These are phyloP conservation scores for Melanerpes formicivorus DNA, from an alignment of 2,113 vertebrate species.

Conservation along the genomic window DNA sequence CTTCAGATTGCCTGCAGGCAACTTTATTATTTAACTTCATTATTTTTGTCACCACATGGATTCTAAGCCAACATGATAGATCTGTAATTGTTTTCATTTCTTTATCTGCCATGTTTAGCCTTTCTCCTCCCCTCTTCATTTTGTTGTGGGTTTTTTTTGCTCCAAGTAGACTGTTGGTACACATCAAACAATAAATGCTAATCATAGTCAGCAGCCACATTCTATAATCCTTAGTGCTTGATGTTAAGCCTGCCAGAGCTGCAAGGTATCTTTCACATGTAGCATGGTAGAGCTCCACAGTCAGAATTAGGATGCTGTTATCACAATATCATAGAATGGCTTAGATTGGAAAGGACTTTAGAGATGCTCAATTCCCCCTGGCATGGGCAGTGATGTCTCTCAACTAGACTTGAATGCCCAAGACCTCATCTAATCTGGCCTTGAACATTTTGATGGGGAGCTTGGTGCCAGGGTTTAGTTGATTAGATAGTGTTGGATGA, in stretches of 20 bases:
- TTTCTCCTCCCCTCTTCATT: neutral
- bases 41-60: slow-evolving; percentile 34
- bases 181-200: slow-evolving; percentile 23
- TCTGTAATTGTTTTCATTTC: slow-evolving; percentile 46
- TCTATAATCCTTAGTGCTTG: neutral
- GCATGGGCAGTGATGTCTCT: too few relatives aligned
- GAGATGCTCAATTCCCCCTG: too few relatives aligned
- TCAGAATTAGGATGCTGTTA: neutral
- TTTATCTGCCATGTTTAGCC: neutral
- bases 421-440: too few relatives aligned
- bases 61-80: slow-evolving; percentile 28
- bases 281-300: neutral
- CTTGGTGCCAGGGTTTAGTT: too few relatives aligned
- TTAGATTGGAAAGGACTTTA: too few relatives aligned
- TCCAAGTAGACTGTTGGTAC: slow-evolving; percentile 22
- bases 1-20: slow-evolving; percentile 22
- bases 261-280: neutral
- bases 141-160: neutral
- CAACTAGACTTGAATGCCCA: too few relatives aligned
- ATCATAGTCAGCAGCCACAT: slow-evolving; percentile 5
- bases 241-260: neutral
- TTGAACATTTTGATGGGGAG: too few relatives aligned
- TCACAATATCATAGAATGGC: too few relatives aligned
- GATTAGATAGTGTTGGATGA: too few relatives aligned
- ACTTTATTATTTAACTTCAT: slow-evolving; percentile 59